Percentiles rank a stretch among this genome's conserved stretches.
Conservation (phyloP, 2,888 invertebrate genomes). For the Yponomeuta cagnagella region DNA sequence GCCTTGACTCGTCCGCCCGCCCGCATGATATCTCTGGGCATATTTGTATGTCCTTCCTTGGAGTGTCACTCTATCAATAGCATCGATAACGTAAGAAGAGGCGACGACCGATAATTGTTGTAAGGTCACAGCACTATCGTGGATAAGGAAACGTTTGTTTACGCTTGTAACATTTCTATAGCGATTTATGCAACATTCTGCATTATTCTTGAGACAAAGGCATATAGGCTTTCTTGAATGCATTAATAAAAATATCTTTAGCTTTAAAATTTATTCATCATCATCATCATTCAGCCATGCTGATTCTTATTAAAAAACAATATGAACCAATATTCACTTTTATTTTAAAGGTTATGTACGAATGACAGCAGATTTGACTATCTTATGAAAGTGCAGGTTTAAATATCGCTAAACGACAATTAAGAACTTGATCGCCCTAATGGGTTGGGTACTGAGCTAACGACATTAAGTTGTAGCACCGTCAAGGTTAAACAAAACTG, state of each 20-base stretch:
- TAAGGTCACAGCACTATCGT: constrained; percentile 67
- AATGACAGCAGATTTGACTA: neutral
- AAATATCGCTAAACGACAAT: neutral
- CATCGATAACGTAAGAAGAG: constrained; percentile 61
- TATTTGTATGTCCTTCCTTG: constrained; percentile 15
- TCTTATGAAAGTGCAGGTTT: neutral
- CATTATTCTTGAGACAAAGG: no score
- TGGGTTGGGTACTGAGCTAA: neutral
- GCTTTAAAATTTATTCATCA: no score
- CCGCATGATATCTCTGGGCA: neutral
- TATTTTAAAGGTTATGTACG: neutral
- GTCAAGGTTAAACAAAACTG: no score
- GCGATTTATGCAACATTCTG: no score
- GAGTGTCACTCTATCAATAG: constrained; percentile 56
- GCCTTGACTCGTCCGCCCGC: neutral
- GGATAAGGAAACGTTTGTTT: constrained; percentile 12
- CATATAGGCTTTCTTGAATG: no score
- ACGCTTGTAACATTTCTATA: no score
- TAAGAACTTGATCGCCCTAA: neutral
- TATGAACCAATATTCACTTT: no score
- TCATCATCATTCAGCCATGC: no score
- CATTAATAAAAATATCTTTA: no score
- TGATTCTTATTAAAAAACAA: no score
- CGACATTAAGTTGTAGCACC: constrained; percentile 33
- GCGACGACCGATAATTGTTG: constrained; percentile 70